Percentiles rank a stretch among this genome's conserved stretches.
These are phyloP conservation scores for Phyto melanocephala DNA, from an alignment of 2,888 invertebrate species.

Conservation along the genomic window DNA sequence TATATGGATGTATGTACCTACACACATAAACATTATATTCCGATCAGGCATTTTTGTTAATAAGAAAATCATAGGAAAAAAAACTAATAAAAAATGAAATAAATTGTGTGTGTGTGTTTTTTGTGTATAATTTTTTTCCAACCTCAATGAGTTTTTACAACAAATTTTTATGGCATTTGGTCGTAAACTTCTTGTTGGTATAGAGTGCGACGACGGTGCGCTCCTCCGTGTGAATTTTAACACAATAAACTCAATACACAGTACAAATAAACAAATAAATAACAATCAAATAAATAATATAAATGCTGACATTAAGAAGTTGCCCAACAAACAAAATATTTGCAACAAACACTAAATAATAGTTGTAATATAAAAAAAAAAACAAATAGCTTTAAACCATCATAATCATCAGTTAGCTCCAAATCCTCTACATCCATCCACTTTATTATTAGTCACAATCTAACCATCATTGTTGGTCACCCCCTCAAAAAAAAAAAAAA, in stretches of 20 bases:
- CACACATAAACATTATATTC: neutral
- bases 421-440: neutral
- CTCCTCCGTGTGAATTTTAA: conserved; percentile 71
- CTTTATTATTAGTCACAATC: conserved; percentile 2
- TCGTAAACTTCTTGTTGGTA: conserved; percentile 79
- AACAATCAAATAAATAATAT: conserved; percentile 42
- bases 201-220: conserved; percentile 72
- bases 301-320: conserved; percentile 25
- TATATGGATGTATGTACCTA: neutral
- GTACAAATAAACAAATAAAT: conserved; percentile 25
- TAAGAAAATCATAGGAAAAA: conserved; percentile 31
- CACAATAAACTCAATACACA: conserved; percentile 52
- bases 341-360: conserved; percentile 23
- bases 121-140: conserved; percentile 61
- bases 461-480: neutral
- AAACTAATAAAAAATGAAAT: conserved; percentile 14
- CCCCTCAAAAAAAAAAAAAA: conserved; percentile 1
- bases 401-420: conserved; percentile 4
- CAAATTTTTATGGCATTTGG: conserved; percentile 79
- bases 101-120: conserved; percentile 17
- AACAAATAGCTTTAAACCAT: conserved; percentile 17
- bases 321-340: conserved; percentile 10
- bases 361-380: conserved; percentile 17
- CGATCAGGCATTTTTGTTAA: conserved; percentile 45
- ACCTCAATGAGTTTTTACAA: conserved; percentile 76